Evolutionary conservation across 1,140 invertebrate genomes (phyloP).

Genomic region (Drosophila miranda): DNA sequence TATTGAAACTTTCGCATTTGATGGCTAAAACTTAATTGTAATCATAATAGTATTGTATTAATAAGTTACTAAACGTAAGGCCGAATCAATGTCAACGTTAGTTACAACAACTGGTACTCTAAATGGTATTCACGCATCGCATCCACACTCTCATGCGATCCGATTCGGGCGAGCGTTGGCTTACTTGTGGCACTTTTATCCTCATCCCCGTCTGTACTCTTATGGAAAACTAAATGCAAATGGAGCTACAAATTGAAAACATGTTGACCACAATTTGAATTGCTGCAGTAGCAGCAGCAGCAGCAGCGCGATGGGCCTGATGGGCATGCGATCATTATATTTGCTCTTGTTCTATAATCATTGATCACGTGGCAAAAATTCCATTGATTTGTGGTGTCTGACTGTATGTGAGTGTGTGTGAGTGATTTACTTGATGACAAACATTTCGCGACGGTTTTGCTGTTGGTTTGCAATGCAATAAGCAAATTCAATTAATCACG

Average conservation of each 20-base stretch:
- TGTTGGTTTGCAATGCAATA: slow-evolving; percentile 21
- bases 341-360: too few species aligned
- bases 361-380: too few species aligned
- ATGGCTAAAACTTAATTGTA: slow-evolving; percentile 67
- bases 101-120: slow-evolving; percentile 37
- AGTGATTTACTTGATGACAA: slow-evolving; percentile 21
- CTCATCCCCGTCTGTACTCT: slow-evolving; percentile 18
- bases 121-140: slow-evolving; percentile 12
- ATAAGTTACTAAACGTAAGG: slow-evolving; percentile 79
- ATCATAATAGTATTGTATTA: slow-evolving; percentile 60
- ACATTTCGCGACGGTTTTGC: slow-evolving; percentile 31
- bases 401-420: slow-evolving; percentile 8
- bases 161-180: slow-evolving; percentile 5
- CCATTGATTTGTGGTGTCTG: slow-evolving; percentile 1
- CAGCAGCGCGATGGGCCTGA: too few species aligned
- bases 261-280: too few species aligned
- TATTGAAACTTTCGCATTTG: slow-evolving; percentile 62
- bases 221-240: too few species aligned
- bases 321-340: too few species aligned
- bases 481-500: slow-evolving; percentile 62
- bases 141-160: slow-evolving; percentile 15
- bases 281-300: too few species aligned
- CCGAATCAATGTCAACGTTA: slow-evolving; percentile 58
- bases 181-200: too few species aligned
- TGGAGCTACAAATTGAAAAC: too few species aligned